Conservation (phyloP, 2,888 invertebrate genomes). For the Vandiemenella viatica region DNA sequence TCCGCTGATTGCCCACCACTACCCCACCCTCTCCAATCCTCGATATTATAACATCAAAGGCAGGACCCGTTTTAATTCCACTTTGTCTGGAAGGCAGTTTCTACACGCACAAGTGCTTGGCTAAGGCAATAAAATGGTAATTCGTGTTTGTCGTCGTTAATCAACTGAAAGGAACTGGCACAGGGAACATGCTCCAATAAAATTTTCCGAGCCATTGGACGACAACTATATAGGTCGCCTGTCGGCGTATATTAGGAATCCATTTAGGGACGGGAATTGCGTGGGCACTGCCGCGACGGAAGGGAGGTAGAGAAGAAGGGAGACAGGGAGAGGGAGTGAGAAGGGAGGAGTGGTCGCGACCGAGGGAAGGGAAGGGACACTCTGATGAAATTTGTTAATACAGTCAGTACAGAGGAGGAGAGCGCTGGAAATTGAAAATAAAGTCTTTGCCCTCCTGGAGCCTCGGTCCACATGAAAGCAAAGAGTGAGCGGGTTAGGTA, state of each 20-base stretch:
- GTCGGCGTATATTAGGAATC: conserved; percentile 16
- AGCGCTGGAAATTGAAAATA: conserved; percentile 14
- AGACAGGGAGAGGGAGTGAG: conserved; percentile 1
- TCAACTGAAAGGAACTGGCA: conserved; percentile 28
- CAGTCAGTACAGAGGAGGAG: conserved; percentile 3
- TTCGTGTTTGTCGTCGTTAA: conserved; percentile 51
- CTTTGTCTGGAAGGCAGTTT: conserved; percentile 35
- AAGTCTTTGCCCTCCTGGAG: conserved; percentile 9
- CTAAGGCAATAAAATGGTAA: conserved; percentile 52
- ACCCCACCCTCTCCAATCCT: conserved; percentile 9
- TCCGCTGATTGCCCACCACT: not conserved
- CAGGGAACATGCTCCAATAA: conserved; percentile 19
- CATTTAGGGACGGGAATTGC: conserved; percentile 13
- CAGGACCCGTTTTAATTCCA: conserved; percentile 39
- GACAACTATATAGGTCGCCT: conserved; percentile 25
- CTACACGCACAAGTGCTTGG: conserved; percentile 20
- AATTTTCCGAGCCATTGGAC: conserved; percentile 19
- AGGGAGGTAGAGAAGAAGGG: no score
- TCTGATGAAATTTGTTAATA: conserved; percentile 17
- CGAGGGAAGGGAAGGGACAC: conserved; percentile 1
- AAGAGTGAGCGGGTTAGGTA: conserved; percentile 6
- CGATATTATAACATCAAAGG: conserved; percentile 31
- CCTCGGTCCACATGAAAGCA: conserved; percentile 7
- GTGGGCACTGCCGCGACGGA: conserved; percentile 3
- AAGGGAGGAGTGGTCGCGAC: not conserved